Conservation (phyloP, 2,113 vertebrate species). For the Nothobranchius kuhntae region DNA sequence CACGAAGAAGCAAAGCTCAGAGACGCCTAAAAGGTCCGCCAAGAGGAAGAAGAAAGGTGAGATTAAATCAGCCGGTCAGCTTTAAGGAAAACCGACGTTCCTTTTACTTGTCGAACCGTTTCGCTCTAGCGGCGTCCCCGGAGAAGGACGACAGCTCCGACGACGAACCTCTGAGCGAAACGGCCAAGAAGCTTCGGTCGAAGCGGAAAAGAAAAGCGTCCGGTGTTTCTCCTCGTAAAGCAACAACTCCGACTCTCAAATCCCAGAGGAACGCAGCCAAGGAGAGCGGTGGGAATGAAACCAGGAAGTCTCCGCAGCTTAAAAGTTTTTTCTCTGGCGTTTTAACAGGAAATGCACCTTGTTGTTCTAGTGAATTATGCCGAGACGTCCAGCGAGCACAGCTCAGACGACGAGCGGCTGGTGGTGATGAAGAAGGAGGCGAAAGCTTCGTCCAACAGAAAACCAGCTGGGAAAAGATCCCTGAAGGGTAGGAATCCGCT, state of each 20-base stretch:
- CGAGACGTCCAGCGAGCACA: conserved; percentile 41
- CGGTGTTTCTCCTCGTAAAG: background rate
- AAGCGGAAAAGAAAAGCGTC: conserved; percentile 4
- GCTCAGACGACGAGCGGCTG: conserved; percentile 51
- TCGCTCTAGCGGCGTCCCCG: conserved; percentile 12
- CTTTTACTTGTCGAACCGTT: background rate
- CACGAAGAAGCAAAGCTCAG: conserved; percentile 19
- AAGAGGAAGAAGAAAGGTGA: conserved; percentile 43
- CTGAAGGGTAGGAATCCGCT: background rate
- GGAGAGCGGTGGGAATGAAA: conserved; percentile 39
- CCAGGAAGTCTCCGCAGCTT: background rate
- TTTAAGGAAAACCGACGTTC: rapidly evolving
- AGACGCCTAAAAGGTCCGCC: conserved; percentile 25
- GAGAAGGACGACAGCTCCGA: conserved; percentile 27
- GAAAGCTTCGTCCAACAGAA: conserved; percentile 10
- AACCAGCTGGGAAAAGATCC: conserved; percentile 13
- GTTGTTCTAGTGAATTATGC: conserved; percentile 45
- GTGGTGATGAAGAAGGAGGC: conserved; percentile 13
- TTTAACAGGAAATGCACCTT: background rate
- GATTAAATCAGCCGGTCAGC: background rate
- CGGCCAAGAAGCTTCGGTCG: conserved; percentile 19
- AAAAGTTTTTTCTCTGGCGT: background rate
- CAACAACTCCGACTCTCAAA: background rate
- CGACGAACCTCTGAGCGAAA: conserved; percentile 42
- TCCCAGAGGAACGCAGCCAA: conserved; percentile 39